Conservation (phyloP, 2,888 invertebrate species). For the Oscheius myriophilus region DNA sequence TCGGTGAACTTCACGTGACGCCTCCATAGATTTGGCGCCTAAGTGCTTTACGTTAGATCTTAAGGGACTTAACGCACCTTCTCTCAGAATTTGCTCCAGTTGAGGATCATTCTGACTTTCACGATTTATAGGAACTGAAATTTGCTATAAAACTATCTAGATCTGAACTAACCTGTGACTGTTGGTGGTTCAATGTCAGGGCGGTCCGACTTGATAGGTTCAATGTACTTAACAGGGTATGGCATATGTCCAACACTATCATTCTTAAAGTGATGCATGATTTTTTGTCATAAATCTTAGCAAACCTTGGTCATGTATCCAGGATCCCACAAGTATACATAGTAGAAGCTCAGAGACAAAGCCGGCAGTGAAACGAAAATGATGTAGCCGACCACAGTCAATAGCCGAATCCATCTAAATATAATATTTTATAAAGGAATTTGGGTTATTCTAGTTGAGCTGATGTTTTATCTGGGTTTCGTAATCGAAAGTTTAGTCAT, state of each 20-base stretch:
- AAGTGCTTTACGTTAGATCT: no score
- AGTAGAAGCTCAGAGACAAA: conserved; percentile 61
- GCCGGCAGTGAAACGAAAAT: conserved; percentile 65
- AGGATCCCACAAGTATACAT: conserved; percentile 67
- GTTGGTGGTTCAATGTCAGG: neutral
- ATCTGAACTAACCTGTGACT: no score
- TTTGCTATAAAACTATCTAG: no score
- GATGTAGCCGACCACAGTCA: conserved; percentile 67
- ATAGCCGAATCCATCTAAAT: conserved; percentile 64
- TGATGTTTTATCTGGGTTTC: no score
- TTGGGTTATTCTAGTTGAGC: no score
- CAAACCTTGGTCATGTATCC: conserved; percentile 53
- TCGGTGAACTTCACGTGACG: neutral
- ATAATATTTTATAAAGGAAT: neutral
- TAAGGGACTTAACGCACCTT: neutral
- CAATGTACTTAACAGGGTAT: conserved; percentile 29
- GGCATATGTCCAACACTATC: neutral
- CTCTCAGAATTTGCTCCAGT: conserved; percentile 15
- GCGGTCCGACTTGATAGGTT: conserved; percentile 29
- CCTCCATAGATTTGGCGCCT: conserved; percentile 24
- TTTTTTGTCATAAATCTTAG: neutral
- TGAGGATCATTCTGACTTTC: neutral
- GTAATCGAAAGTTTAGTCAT: no score
- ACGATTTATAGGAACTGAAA: neutral
- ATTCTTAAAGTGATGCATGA: neutral